phyloP scores from a whole-genome alignment of 2,888 invertebrate species.

The Rhagium mordax region DNA sequence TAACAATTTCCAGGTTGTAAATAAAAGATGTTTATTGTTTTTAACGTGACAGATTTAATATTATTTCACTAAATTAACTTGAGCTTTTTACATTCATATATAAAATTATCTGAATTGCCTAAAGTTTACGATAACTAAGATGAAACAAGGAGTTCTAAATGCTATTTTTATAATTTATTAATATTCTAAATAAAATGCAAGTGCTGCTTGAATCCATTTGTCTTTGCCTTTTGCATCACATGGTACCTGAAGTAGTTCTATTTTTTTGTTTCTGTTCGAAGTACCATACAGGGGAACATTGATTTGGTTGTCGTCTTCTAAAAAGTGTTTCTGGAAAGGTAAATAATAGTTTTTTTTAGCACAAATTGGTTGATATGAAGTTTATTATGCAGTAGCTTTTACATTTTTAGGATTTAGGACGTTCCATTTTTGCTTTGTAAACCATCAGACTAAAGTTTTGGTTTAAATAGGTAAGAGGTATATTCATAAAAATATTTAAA shows the following conservation, averaged over 20 bases:
- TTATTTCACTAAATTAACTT: not conserved
- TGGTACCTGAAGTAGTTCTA: conserved; percentile 62
- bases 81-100: not conserved
- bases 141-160: not conserved
- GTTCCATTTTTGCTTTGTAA: too few species aligned
- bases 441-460: too few species aligned
- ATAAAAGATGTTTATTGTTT: not conserved
- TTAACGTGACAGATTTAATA: not conserved
- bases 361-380: too few species aligned
- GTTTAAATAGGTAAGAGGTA: too few species aligned
- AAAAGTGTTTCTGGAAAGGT: conserved; percentile 46
- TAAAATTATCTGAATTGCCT: too few species aligned
- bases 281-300: conserved; percentile 65
- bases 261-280: conserved; percentile 61
- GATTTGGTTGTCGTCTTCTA: conserved; percentile 59
- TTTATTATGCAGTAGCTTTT: too few species aligned
- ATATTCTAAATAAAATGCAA: conserved; percentile 75
- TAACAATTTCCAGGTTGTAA: not conserved
- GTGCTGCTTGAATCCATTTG: conserved; percentile 77
- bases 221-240: conserved; percentile 66
- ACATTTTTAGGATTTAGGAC: too few species aligned
- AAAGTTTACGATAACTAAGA: not conserved
- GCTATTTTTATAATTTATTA: conserved; percentile 12
- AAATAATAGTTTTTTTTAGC: not conserved
- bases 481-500: too few species aligned